Percentiles rank a stretch among this genome's conserved stretches.
Conservation (phyloP, 2,888 invertebrate genomes). For the Conistra vaccinii region DNA sequence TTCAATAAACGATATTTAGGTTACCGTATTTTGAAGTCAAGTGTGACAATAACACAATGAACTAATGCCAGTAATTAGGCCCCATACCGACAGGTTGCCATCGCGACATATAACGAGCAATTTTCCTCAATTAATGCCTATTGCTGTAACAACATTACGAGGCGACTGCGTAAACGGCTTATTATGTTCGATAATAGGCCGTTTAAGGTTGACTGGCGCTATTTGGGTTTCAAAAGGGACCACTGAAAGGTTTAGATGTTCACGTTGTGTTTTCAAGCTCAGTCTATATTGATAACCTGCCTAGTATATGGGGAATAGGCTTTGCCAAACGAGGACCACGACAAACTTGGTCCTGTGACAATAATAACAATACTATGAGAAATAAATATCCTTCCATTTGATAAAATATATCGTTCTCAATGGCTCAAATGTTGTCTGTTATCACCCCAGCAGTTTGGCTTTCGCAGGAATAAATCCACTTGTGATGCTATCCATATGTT, state of each 20-base stretch:
- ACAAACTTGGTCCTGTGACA: background rate
- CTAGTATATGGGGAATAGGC: no score
- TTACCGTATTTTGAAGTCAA: slow-evolving; percentile 7
- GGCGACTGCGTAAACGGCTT: slow-evolving; percentile 26
- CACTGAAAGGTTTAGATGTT: slow-evolving; percentile 1
- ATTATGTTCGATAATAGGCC: slow-evolving; percentile 25
- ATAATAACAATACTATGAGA: background rate
- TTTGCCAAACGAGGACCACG: background rate
- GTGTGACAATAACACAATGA: slow-evolving; percentile 22
- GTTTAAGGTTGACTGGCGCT: background rate
- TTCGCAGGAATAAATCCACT: no score
- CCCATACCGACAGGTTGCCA: slow-evolving; percentile 16
- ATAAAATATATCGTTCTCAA: no score
- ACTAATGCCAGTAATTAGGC: slow-evolving; percentile 29
- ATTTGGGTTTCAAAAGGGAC: background rate
- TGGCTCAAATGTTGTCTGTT: no score
- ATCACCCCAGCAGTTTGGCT: no score
- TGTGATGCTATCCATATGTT: no score
- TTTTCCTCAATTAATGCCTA: slow-evolving; percentile 43
- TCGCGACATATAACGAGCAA: slow-evolving; percentile 20
- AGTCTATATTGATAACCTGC: background rate
- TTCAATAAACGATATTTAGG: background rate
- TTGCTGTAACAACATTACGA: slow-evolving; percentile 23
- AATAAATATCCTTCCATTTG: background rate
- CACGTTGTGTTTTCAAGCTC: background rate